Base-by-base conservation (phyloP, 2,888 invertebrate species). In the Silvanus unidentatus region DNA sequence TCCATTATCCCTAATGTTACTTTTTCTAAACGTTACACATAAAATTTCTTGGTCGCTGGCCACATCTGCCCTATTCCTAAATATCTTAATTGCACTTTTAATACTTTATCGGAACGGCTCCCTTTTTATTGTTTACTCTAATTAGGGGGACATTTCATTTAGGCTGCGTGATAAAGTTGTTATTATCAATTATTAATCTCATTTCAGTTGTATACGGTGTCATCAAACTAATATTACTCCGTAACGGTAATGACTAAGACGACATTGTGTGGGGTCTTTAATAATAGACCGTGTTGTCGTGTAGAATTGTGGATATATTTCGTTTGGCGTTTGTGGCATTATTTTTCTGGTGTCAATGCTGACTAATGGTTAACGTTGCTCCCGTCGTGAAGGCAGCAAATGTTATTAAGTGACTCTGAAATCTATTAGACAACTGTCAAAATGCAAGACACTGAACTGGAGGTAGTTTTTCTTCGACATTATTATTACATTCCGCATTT, bases 281-380 rank as follows among this genome's bases (percentile, higher is more conserved):
- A 52, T 58, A 53, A 56, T 54, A 55, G 52, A 52, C 48, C 50
- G 43, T 45, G 52, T 43, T 62, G 63, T 63, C 64, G 56, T 53
- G 54, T 58, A 55, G 57, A 56, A 59, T 61, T 59, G 63, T 63
- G 62, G 62, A 65, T 63, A 65, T 65, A 64, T 65, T 63, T 64
- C 64, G 63, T 65, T 63, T 62, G 54, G 64, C 60, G 57, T 63
- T 57, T 59, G 60, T 59, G 59, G 60, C 64, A 56, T 65, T 64
- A 64, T 66, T 66, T 65, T 63, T 63, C 57, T 53, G 54, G 57
- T 64, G 67, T 68, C 68, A 63, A 66, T 65, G 61, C 60, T 65
- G 64, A 68, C 66, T 66, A 67, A 68, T 68, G 66, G 65, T 62
- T 58, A 56, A 57, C 56, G 60, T 63, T 57, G 54, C 52, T 58